These are phyloP conservation scores for Anabas testudineus DNA, from an alignment of 2,797 vertebrate genomes.

Conservation along the genomic window DNA sequence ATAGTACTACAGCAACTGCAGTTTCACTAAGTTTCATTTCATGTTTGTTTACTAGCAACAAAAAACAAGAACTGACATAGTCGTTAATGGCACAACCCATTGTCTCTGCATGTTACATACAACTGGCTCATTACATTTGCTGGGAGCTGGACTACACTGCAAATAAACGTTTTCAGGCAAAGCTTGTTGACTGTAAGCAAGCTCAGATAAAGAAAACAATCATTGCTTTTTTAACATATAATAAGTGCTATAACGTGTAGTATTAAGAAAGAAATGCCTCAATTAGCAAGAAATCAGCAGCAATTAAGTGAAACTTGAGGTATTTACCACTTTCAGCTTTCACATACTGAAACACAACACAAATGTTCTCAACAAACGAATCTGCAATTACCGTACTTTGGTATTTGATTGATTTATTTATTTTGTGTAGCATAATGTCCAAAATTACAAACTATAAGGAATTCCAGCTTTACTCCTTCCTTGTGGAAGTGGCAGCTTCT, in stretches of 20 bases:
- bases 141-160: neutral
- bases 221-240: neutral
- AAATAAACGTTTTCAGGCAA: constrained; percentile 20
- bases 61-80: constrained; percentile 7
- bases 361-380: too few relatives aligned
- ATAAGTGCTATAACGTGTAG: neutral
- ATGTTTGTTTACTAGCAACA: neutral
- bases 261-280: neutral
- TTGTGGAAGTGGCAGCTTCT: too few relatives aligned
- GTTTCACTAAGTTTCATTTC: neutral
- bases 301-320: neutral
- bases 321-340: neutral
- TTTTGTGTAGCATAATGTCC: too few relatives aligned
- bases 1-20: neutral
- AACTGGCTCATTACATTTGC: constrained; percentile 10
- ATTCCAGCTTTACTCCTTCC: too few relatives aligned
- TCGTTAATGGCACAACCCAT: neutral
- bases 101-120: constrained; percentile 26
- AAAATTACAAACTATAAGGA: too few relatives aligned
- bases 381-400: too few relatives aligned
- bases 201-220: neutral
- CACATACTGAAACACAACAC: too few relatives aligned
- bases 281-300: neutral
- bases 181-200: neutral
- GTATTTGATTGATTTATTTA: too few relatives aligned